Conservation (phyloP, 2,797 vertebrate species). For the Protosalanx chinensis region DNA sequence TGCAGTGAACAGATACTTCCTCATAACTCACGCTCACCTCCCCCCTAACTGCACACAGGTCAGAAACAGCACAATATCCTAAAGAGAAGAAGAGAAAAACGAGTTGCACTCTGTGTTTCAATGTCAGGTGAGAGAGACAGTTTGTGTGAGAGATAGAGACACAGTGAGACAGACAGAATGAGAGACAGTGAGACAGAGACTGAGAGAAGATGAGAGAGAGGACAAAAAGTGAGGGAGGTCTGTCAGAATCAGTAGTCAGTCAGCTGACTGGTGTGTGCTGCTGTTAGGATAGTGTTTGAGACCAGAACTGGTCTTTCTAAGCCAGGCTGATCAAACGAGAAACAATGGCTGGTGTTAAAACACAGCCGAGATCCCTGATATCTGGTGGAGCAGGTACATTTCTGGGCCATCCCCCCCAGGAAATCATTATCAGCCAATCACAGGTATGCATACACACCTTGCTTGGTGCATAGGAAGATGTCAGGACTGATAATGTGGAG, state of each 20-base stretch:
- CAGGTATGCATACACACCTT: conserved; percentile 19
- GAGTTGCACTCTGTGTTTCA: not conserved
- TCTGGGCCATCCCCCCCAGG: conserved; percentile 16
- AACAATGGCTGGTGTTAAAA: conserved; percentile 16
- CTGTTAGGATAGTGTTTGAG: conserved; percentile 19
- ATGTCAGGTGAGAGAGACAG: no score
- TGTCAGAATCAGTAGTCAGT: conserved; percentile 12
- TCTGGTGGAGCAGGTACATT: conserved; percentile 26
- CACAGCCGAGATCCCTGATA: not conserved
- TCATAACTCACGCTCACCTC: not conserved
- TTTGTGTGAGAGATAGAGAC: no score
- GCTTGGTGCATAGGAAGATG: not conserved
- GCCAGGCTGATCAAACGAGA: conserved; percentile 20
- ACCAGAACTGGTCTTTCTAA: conserved; percentile 3
- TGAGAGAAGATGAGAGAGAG: not conserved
- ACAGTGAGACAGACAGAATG: no score
- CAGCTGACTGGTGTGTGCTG: not conserved
- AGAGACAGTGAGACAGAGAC: not conserved
- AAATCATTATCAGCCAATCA: conserved; percentile 22
- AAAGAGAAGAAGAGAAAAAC: not conserved
- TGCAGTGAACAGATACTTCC: not conserved
- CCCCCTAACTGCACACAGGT: not conserved
- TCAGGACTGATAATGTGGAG: not conserved
- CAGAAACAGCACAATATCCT: not conserved
- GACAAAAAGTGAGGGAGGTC: conserved; percentile 1